Percentiles rank a stretch among this genome's conserved stretches.
Evolutionary conservation across 2,113 vertebrate genomes (phyloP).

Genomic region (Microcebus griseorufus): DNA sequence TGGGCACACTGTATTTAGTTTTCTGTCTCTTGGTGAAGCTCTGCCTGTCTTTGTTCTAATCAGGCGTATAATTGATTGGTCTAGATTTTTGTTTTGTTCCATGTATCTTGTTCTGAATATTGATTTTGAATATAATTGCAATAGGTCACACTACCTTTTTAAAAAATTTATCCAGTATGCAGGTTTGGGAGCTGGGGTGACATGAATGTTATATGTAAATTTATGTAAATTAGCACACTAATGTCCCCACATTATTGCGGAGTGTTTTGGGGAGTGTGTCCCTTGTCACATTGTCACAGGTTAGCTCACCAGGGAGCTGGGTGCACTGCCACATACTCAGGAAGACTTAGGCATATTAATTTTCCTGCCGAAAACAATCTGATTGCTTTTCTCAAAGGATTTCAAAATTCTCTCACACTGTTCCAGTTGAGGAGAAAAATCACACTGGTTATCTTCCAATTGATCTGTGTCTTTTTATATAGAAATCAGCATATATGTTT

Average conservation of each 20-base stretch:
- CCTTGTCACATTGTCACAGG: background rate
- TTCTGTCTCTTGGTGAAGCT: background rate
- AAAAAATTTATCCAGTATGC: background rate
- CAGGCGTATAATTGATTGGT: background rate
- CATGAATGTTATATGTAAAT: conserved; percentile 40
- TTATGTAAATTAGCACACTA: background rate
- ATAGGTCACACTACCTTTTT: background rate
- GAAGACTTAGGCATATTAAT: background rate
- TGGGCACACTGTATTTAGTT: background rate
- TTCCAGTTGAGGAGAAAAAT: background rate
- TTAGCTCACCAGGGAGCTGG: background rate
- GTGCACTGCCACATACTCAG: background rate
- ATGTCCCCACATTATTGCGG: rapidly evolving
- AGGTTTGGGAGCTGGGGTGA: background rate
- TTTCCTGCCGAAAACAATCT: background rate
- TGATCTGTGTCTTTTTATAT: background rate
- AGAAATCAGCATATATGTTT: background rate
- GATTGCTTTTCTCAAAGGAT: background rate
- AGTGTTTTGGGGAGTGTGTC: background rate
- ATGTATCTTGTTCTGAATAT: background rate
- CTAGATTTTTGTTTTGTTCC: conserved; percentile 29
- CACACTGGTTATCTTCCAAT: background rate
- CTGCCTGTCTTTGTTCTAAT: background rate
- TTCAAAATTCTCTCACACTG: background rate
- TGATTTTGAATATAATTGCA: conserved; percentile 36